These are phyloP conservation scores for Agraylea sexmaculata DNA, from an alignment of 1,140 invertebrate genomes.

Conservation along the genomic window DNA sequence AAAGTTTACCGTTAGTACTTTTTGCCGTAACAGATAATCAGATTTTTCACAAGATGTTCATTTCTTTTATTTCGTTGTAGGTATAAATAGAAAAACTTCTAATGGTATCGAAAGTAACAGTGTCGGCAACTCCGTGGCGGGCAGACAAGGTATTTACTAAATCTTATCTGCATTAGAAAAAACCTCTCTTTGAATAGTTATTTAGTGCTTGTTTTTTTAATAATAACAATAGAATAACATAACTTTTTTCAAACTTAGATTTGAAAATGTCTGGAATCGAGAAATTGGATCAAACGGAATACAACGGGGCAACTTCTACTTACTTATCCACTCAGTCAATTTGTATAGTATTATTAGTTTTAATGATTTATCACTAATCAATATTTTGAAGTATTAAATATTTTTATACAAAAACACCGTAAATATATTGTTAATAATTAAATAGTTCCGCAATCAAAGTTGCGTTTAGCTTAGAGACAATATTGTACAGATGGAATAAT, in stretches of 20 bases:
- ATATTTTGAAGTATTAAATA: not conserved
- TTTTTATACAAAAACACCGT: too few relatives aligned
- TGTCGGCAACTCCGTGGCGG: constrained; percentile 14
- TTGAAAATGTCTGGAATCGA: constrained; percentile 18
- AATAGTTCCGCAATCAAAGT: too few relatives aligned
- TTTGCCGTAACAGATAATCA: too few relatives aligned
- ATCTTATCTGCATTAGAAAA: too few relatives aligned
- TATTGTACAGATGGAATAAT: constrained; percentile 4
- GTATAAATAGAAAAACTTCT: constrained; percentile 18
- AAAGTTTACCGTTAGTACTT: constrained; percentile 71
- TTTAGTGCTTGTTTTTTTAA: constrained; percentile 5
- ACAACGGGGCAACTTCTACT: constrained; percentile 10
- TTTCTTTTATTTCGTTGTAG: constrained; percentile 12
- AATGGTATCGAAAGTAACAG: constrained; percentile 18
- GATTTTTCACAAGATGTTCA: too few relatives aligned
- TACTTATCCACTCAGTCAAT: too few relatives aligned
- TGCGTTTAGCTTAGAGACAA: too few relatives aligned
- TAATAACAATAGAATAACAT: constrained; percentile 8
- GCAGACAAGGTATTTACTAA: constrained; percentile 16
- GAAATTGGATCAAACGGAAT: constrained; percentile 16
- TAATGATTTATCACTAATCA: too few relatives aligned
- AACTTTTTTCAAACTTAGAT: too few relatives aligned
- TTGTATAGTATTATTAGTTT: too few relatives aligned
- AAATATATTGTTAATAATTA: too few relatives aligned
- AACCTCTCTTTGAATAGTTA: too few relatives aligned